These are phyloP conservation scores for Aradus depressus DNA, from an alignment of 2,888 invertebrate genomes.

Conservation along the genomic window DNA sequence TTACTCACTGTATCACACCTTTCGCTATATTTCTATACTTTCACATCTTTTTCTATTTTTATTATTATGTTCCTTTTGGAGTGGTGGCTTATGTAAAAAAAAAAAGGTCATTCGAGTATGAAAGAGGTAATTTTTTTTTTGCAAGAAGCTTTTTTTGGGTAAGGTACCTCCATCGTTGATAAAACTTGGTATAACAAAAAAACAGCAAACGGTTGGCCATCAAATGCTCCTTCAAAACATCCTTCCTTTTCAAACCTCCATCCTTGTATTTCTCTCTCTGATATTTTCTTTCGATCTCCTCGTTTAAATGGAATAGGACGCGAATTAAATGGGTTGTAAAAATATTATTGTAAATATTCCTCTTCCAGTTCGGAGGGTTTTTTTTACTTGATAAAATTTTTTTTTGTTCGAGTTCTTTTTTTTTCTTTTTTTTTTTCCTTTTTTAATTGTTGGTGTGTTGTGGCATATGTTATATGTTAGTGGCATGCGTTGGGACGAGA, in stretches of 20 bases:
- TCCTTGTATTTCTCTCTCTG: constrained; percentile 20
- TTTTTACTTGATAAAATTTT: constrained; percentile 28
- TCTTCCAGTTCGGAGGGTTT: constrained; percentile 13
- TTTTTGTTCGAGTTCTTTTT: no score
- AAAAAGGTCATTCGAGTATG: constrained; percentile 26
- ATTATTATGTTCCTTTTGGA: constrained; percentile 13
- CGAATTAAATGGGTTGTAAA: no score
- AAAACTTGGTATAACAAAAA: background rate
- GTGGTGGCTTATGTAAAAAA: background rate
- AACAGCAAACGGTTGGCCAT: constrained; percentile 23
- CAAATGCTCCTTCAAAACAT: constrained; percentile 28
- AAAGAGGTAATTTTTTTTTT: no score
- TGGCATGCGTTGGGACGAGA: constrained; percentile 99
- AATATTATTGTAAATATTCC: no score
- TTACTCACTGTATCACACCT: constrained; percentile 4
- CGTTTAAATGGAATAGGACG: constrained; percentile 21
- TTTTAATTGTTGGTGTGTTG: no score
- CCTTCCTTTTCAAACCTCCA: constrained; percentile 3
- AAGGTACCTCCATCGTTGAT: background rate
- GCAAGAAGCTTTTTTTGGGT: no score
- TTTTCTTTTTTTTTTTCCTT: constrained; percentile 19
- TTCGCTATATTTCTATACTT: no score
- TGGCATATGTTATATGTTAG: constrained; percentile 45
- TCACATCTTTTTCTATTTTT: no score
- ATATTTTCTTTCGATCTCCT: constrained; percentile 25